Evolutionary conservation across 2,888 invertebrate species (phyloP), one percentile per base, ranked within the genome.

Genomic region (Eristalis pertinax): DNA sequence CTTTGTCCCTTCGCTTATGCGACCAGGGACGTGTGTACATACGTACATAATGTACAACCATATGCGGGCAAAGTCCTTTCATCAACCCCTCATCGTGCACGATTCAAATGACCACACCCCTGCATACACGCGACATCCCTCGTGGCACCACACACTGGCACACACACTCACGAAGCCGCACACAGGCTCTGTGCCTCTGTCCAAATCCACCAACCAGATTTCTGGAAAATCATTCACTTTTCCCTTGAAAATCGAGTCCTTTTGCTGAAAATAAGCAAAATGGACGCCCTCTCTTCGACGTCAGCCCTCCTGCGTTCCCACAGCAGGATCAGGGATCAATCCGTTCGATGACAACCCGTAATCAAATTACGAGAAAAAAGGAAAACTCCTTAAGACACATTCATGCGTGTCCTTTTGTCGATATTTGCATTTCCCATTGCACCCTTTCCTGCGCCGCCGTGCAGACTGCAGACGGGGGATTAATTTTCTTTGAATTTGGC

Each of bases 401-500:
- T 8, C 38, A 50, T 50, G 50, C 50, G 50, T 35, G 76, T 64
- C 43, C 63, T 76, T 64, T 70, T 63, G 19, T 58, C 13, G 4
- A 15, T 77, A 86, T 86, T 86, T 86, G 86, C 86, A 86, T 86
- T 86, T 82, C 62, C 43, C 60, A 26, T 10, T 73, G 83, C 78
- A 86, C 86, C 86, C 86, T 83, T 78, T 24, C 13, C 8, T 32
- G 32, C 32, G 32, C 7, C 32, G 32, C 32, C 32, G 7, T 32
- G 10, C 32, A 32, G 32, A 32, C 32, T 32, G 10, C 32, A 32
- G 32, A 32, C 32, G 74, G 63, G 43, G 86, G 86, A 86, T 86
- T 83, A 79, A 83, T 83, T 86, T 86, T 83, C 86, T 86, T 84
- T 77, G 26, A 43, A 81, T 68, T 80, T 82, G 24, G 41, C 83